A percentile compares a stretch with the other conserved stretches of the same genome.
Conservation (phyloP, 2,113 vertebrate species). For the Lagopus muta region DNA sequence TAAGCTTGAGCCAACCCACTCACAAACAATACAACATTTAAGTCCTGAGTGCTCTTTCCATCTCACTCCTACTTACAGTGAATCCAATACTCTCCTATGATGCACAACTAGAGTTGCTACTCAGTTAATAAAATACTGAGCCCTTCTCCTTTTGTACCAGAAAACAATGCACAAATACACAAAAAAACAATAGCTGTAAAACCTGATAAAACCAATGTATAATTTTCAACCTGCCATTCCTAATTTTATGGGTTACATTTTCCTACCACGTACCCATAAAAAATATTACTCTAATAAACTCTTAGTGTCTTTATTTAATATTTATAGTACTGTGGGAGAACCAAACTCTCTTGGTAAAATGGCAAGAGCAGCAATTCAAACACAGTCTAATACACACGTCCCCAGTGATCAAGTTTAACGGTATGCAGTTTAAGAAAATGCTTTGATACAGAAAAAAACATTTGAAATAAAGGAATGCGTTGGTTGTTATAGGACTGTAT, state of each 20-base stretch:
- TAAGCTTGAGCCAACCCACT: not conserved
- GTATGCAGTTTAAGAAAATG: slow-evolving; percentile 6
- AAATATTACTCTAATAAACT: slow-evolving; percentile 31
- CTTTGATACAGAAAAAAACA: not conserved
- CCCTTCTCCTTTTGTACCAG: not conserved
- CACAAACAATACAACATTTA: fast-evolving
- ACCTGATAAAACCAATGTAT: slow-evolving; percentile 2
- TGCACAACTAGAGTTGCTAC: not conserved
- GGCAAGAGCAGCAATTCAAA: slow-evolving; percentile 38
- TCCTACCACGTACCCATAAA: not conserved
- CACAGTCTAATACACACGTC: slow-evolving; percentile 34
- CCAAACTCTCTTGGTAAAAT: not conserved
- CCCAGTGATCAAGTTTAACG: not conserved
- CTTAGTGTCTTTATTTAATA: slow-evolving; percentile 47
- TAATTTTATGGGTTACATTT: slow-evolving; percentile 42
- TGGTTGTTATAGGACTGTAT: not conserved
- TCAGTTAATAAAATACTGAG: not conserved
- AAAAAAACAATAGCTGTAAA: not conserved
- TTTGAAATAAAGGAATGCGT: not conserved
- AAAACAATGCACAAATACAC: not conserved
- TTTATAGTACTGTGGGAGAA: not conserved
- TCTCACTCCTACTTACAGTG: not conserved
- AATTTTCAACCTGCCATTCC: slow-evolving; percentile 39
- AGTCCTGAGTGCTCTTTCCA: not conserved
- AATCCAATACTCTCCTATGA: not conserved